A percentile compares a stretch with the other conserved stretches of the same genome.
Evolutionary conservation across 1,140 invertebrate species (phyloP).

Genomic region (Samia ricini): DNA sequence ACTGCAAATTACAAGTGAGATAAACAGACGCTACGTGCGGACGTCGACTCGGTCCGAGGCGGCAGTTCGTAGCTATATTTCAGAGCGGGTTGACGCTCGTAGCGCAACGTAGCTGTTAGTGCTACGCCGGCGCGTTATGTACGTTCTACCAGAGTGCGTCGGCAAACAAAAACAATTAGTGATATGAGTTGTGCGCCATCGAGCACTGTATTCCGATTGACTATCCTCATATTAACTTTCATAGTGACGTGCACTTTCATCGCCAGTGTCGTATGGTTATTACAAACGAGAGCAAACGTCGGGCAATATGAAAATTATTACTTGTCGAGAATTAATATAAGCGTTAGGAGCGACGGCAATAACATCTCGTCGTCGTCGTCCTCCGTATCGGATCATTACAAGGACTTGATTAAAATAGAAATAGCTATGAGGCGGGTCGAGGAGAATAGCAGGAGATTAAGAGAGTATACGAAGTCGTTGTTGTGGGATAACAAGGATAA

Average conservation of each 20-base stretch:
- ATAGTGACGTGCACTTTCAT: conserved; percentile 64
- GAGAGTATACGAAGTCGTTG: conserved; percentile 73
- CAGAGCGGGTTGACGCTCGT: conserved; percentile 56
- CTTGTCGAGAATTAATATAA: conserved; percentile 76
- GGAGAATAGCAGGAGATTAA: conserved; percentile 73
- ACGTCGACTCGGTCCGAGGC: conserved; percentile 28
- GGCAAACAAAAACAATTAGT: conserved; percentile 71
- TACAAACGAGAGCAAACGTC: conserved; percentile 49
- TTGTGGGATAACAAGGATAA: conserved; percentile 77
- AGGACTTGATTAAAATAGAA: conserved; percentile 76
- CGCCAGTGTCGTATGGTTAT: conserved; percentile 68
- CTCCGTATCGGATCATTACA: conserved; percentile 67
- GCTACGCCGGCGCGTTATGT: conserved; percentile 65
- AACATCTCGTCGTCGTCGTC: conserved; percentile 45
- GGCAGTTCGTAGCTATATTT: conserved; percentile 54
- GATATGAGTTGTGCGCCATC: conserved; percentile 73
- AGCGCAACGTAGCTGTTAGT: conserved; percentile 42
- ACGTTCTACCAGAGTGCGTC: conserved; percentile 49
- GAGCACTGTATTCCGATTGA: conserved; percentile 59
- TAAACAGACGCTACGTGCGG: conserved; percentile 58
- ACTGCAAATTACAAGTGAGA: conserved; percentile 68
- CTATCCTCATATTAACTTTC: conserved; percentile 66
- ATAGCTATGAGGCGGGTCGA: conserved; percentile 74
- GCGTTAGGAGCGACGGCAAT: conserved; percentile 50
- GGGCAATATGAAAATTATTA: conserved; percentile 75